Percentiles rank a stretch among this genome's conserved stretches.
Conservation (phyloP, 2,113 vertebrate species). For the Hiodon tergisus region DNA sequence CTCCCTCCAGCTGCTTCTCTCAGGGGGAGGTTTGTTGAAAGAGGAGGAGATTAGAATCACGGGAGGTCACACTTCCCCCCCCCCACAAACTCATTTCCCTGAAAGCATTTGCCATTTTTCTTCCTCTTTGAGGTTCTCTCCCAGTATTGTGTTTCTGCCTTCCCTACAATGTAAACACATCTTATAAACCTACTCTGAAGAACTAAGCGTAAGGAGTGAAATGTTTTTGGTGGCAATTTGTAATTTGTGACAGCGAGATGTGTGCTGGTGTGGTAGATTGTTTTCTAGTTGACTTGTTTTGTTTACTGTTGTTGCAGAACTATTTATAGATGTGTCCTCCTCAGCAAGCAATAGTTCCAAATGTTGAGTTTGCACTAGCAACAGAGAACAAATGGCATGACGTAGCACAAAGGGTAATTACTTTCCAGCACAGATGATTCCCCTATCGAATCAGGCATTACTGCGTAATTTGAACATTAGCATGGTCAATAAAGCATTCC, state of each 20-base stretch:
- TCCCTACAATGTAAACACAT: slow-evolving; percentile 22
- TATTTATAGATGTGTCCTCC: no score
- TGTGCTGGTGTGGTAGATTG: no score
- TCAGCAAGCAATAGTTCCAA: slow-evolving; percentile 26
- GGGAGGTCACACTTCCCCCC: slow-evolving; percentile 43
- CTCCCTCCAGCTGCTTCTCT: slow-evolving; percentile 33
- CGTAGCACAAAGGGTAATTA: slow-evolving; percentile 38
- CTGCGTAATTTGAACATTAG: slow-evolving; percentile 46
- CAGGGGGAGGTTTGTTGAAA: slow-evolving; percentile 34
- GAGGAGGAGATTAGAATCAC: slow-evolving; percentile 45
- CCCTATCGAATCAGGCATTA: slow-evolving; percentile 54
- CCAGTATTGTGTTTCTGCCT: slow-evolving; percentile 8
- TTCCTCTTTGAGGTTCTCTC: slow-evolving; percentile 33
- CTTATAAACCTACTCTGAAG: slow-evolving; percentile 33
- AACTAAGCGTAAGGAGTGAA: background rate
- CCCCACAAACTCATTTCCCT: no score
- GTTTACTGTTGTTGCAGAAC: no score
- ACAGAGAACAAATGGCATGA: slow-evolving; percentile 47
- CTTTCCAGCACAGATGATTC: slow-evolving; percentile 39
- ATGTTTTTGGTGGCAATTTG: no score
- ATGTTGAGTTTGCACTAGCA: slow-evolving; percentile 29
- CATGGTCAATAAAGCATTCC: no score
- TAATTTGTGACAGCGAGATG: no score
- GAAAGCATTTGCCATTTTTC: slow-evolving; percentile 5
- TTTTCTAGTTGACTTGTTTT: no score